Evolutionary conservation across 64 coral and sea anemone genomes (phyloP).

Genomic region (Montipora capricornis): DNA sequence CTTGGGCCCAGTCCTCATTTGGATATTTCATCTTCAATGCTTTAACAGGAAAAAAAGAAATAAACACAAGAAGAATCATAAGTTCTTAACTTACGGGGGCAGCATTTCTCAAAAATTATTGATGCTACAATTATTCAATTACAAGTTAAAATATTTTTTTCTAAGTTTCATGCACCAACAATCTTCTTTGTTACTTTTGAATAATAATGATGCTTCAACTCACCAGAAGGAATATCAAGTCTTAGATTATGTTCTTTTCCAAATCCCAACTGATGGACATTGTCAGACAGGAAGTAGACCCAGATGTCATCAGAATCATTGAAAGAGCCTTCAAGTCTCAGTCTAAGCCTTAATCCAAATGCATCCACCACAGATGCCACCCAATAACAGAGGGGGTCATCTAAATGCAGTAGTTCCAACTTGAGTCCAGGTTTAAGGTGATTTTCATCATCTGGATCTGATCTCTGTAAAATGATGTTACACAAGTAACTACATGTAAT

Average conservation of each 20-base stretch:
- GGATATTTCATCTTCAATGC: constrained; percentile 11
- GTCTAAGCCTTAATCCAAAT: constrained; percentile 75
- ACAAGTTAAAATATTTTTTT: too few relatives aligned
- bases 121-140: too few relatives aligned
- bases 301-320: constrained; percentile 71
- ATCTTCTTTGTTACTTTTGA: neutral
- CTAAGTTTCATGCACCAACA: neutral
- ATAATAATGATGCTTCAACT: too few relatives aligned
- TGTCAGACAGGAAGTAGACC: constrained; percentile 78
- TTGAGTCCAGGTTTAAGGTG: constrained; percentile 70
- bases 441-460: constrained; percentile 53
- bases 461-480: constrained; percentile 4
- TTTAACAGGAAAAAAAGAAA: neutral
- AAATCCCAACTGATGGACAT: constrained; percentile 81
- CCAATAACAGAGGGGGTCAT: constrained; percentile 81
- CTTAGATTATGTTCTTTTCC: constrained; percentile 72
- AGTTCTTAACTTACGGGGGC: too few relatives aligned
- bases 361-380: constrained; percentile 72
- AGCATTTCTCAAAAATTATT: too few relatives aligned
- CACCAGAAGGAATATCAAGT: constrained; percentile 69
- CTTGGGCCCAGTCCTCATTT: constrained; percentile 9
- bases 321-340: constrained; percentile 71
- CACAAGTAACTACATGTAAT: neutral
- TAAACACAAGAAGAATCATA: neutral
- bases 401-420: constrained; percentile 68